Evolutionary conservation across 2,797 vertebrate genomes (phyloP).

Genomic region (Neoniphon sammara): DNA sequence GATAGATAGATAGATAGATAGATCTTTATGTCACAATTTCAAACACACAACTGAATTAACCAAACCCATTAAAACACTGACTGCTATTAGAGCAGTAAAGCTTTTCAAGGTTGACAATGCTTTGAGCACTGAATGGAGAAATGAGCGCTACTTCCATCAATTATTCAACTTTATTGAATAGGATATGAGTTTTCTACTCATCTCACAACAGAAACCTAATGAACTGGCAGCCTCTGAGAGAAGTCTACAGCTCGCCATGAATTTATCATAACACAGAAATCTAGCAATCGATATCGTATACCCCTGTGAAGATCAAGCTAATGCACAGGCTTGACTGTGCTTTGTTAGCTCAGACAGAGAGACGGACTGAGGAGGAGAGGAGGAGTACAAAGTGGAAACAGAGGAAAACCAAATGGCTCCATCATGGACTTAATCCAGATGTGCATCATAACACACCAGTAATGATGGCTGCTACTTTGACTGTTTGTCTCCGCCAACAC

Average conservation of each 20-base stretch:
- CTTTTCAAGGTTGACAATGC: conserved; percentile 38
- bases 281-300: conserved; percentile 72
- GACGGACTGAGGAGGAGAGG: conserved; percentile 34
- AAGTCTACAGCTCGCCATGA: conserved; percentile 57
- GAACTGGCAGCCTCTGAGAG: conserved; percentile 53
- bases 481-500: conserved; percentile 1
- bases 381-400: conserved; percentile 46
- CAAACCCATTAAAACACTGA: conserved; percentile 42
- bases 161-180: conserved; percentile 76
- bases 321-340: conserved; percentile 67
- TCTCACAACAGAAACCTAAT: conserved; percentile 53
- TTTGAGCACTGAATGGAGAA: conserved; percentile 34
- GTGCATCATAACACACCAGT: conserved; percentile 31
- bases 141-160: conserved; percentile 70
- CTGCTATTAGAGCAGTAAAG: conserved; percentile 46
- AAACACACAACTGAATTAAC: conserved; percentile 63
- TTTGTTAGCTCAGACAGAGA: conserved; percentile 53
- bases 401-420: conserved; percentile 63
- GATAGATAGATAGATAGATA: conserved; percentile 18
- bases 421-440: conserved; percentile 56
- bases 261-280: conserved; percentile 74
- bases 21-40: not conserved
- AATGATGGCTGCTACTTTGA: conserved; percentile 31
- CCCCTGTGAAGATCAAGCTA: conserved; percentile 67
- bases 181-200: conserved; percentile 59